Conservation (phyloP, 2,888 invertebrate species). For the Synanthedon formicaeformis region DNA sequence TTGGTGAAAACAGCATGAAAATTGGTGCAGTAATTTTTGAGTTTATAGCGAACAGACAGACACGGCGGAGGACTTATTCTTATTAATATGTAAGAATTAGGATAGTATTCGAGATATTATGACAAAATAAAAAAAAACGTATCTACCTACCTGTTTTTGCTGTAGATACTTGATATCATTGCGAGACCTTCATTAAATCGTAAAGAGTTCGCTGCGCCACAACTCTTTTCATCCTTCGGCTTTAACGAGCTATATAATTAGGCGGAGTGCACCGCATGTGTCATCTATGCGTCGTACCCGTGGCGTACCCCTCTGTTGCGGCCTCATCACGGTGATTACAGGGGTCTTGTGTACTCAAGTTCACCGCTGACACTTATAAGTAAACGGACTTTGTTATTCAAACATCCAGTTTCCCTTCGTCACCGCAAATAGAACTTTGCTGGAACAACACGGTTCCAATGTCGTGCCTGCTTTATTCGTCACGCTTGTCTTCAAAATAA, state of each 20-base stretch:
- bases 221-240: background rate
- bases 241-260: constrained; percentile 29
- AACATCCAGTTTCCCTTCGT: constrained; percentile 3
- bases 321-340: constrained; percentile 27
- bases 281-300: constrained; percentile 13
- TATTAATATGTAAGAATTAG: no score
- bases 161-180: no score
- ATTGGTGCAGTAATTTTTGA: no score
- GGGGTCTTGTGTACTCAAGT: constrained; percentile 12
- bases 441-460: background rate
- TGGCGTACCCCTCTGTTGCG: constrained; percentile 12
- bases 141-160: no score
- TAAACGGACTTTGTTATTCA: constrained; percentile 11
- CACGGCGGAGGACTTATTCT: no score
- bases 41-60: no score
- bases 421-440: background rate
- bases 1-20: no score
- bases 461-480: background rate
- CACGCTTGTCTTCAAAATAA: no score
- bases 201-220: background rate
- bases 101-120: no score
- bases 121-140: no score
- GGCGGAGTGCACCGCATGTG: constrained; percentile 32
- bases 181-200: background rate
- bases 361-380: constrained; percentile 11